phyloP scores from a whole-genome alignment of 2,797 vertebrate species.

The Malacoraja senta region DNA sequence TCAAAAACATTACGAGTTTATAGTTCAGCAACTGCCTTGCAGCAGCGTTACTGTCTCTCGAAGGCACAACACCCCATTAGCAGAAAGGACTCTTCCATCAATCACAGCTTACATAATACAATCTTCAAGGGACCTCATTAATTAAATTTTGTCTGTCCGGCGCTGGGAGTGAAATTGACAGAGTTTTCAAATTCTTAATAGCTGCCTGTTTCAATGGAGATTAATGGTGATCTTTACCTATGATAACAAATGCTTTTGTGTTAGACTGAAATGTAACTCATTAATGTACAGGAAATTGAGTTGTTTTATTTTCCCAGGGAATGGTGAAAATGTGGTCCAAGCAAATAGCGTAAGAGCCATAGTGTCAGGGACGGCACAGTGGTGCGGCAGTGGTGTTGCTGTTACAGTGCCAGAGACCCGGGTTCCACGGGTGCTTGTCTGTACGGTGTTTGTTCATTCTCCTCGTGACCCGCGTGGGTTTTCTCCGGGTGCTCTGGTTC shows the following conservation, averaged over 20 bases:
- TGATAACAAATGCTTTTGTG: neutral
- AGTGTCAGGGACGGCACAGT: too few relatives aligned
- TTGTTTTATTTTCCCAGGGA: neutral
- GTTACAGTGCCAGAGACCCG: too few relatives aligned
- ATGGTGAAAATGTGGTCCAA: neutral
- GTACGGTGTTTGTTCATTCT: too few relatives aligned
- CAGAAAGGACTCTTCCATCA: conserved; percentile 8
- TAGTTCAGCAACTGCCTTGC: neutral
- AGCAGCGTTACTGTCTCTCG: neutral
- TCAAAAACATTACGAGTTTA: neutral
- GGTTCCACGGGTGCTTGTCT: too few relatives aligned
- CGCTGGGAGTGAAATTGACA: neutral
- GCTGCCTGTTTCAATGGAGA: neutral
- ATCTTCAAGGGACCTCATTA: conserved; percentile 6
- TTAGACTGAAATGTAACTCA: too few relatives aligned
- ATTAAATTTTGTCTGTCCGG: neutral
- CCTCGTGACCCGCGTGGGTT: too few relatives aligned
- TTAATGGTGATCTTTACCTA: neutral
- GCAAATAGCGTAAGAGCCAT: neutral
- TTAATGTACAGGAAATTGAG: neutral
- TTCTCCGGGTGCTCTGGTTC: too few relatives aligned
- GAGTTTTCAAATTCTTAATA: neutral
- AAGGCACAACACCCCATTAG: neutral
- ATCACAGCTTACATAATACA: neutral
- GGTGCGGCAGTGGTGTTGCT: too few relatives aligned